Percentiles rank a stretch among this genome's conserved stretches.
Conservation (phyloP, 2,797 vertebrate species). For the Danio albolineatus region DNA sequence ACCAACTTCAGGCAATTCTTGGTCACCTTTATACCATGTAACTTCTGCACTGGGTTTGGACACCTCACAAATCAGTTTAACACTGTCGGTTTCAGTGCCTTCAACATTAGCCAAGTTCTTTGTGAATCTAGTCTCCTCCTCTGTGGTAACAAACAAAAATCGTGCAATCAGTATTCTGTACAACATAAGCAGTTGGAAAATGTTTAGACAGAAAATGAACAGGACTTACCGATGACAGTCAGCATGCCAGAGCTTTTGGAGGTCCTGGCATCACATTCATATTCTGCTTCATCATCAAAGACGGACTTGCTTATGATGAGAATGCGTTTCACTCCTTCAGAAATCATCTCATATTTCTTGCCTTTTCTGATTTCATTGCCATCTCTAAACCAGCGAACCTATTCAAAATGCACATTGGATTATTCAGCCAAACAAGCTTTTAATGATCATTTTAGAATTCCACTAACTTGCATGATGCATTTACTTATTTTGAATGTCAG, state of each 20-base stretch:
- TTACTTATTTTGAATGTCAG: background rate
- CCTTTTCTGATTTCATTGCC: conserved; percentile 96
- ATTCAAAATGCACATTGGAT: conserved; percentile 19
- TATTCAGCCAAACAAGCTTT: background rate
- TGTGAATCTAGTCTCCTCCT: conserved; percentile 93
- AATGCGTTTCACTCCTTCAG: conserved; percentile 87
- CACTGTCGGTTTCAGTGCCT: conserved; percentile 91
- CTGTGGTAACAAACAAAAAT: conserved; percentile 72
- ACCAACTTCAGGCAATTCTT: conserved; percentile 91
- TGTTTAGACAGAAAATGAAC: conserved; percentile 22
- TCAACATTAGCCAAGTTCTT: conserved; percentile 94
- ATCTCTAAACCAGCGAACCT: conserved; percentile 96
- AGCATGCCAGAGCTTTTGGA: conserved; percentile 92
- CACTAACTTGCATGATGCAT: background rate
- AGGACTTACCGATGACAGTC: conserved; percentile 89
- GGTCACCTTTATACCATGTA: conserved; percentile 90
- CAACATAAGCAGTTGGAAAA: background rate
- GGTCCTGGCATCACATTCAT: conserved; percentile 93
- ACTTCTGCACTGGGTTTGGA: conserved; percentile 94
- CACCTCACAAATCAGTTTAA: conserved; percentile 94
- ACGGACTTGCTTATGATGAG: conserved; percentile 91
- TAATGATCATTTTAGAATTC: background rate
- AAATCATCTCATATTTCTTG: conserved; percentile 95
- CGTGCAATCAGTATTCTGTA: background rate
- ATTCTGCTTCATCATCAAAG: conserved; percentile 96